Evolutionary conservation across 2,888 invertebrate species (phyloP), one percentile per base, ranked within the genome.

Genomic region (Protodeltote pygarga): DNA sequence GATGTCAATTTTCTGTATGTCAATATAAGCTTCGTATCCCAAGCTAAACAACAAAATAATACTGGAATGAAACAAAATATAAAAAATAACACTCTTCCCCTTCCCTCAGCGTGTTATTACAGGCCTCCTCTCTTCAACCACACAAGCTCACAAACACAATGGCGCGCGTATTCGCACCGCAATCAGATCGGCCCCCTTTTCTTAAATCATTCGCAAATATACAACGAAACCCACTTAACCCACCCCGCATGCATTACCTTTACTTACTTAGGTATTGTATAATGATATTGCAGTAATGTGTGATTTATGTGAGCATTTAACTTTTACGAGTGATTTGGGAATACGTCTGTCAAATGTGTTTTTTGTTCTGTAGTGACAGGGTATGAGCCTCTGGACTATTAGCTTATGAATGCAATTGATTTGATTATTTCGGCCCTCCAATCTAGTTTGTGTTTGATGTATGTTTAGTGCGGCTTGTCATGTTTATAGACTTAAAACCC

Each of bases 181-280:
- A n/a, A 10, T 15, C 2, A 8, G n/a, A n/a, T 20, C 13, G 6
- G 10, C 0, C 6, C 19, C 32, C 32, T 14, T 40, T 40, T 3
- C 20, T 13, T 17, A 15, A 9, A 10, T 29, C 9, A 5, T 13
- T 16, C 1, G 2, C 11, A 34, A 48, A 33, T 19, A 25, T 25
- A 65, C 66, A 61, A 28, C 19, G 31, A 65, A 49, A 61, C 13
- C 31, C 54, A 34, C 61, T 60, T 38, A 46, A 16, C 29, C 11
- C 17, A 21, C 3, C 29, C 11, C 20, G 3, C 11, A 28, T 60
- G 42, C 35, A 44, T 27, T 31, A 39, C 53, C 23, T 25, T 38
- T n/a, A n/a, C n/a, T 31, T 1, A 10, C 19, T 33, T 28, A 21
- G 5, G 14, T 29, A 31, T 23, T 47, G 31, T 10, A 21, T 16